phyloP scores from a whole-genome alignment of 2,797 vertebrate genomes.

The Mus caroli region DNA sequence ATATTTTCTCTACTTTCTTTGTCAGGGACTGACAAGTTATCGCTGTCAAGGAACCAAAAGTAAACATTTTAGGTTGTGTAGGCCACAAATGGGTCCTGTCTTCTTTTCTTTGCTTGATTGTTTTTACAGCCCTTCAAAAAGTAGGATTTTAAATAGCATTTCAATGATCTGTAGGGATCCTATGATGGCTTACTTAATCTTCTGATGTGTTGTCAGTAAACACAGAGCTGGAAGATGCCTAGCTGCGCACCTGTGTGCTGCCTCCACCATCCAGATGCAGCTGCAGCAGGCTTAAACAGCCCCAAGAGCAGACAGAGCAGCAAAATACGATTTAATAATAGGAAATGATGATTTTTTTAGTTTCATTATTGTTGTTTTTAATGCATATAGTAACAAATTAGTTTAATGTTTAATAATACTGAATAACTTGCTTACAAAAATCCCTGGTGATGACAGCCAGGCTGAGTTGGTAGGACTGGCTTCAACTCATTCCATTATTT shows the following conservation, averaged over 20 bases:
- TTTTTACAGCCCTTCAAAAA: background rate
- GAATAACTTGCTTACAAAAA: constrained; percentile 28
- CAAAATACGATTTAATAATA: background rate
- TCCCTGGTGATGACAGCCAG: background rate
- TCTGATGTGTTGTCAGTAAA: background rate
- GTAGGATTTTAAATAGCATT: background rate
- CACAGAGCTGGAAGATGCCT: background rate
- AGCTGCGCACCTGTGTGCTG: background rate
- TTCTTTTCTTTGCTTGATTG: constrained; percentile 1
- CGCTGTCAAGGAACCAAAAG: background rate
- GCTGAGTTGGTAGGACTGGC: background rate
- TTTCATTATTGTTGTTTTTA: constrained; percentile 40
- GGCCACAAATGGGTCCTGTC: background rate
- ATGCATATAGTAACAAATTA: background rate
- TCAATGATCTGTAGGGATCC: background rate
- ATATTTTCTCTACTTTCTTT: background rate
- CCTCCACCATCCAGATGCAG: background rate
- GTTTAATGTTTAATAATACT: constrained; percentile 53
- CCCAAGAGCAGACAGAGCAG: background rate
- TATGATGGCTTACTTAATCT: background rate
- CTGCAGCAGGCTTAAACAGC: background rate
- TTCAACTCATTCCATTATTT: constrained; percentile 10
- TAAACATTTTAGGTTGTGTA: constrained; percentile 35
- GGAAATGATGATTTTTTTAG: background rate
- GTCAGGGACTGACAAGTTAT: background rate